A percentile compares a stretch with the other conserved stretches of the same genome.
Evolutionary conservation across 1,140 invertebrate genomes (phyloP).

Genomic region (Oryctes rhinoceros): DNA sequence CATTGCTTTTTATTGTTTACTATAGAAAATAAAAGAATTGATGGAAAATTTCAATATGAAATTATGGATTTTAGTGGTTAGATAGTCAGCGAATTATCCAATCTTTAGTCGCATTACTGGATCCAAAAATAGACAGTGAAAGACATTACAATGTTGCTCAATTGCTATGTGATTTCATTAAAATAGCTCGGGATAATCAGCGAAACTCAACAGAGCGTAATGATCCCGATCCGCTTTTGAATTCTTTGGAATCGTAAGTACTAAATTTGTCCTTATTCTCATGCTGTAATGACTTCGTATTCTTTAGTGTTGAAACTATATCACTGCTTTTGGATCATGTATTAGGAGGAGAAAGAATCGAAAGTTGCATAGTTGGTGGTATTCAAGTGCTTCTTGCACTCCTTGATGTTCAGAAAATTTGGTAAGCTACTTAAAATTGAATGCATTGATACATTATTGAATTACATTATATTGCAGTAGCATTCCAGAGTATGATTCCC

Average conservation of each 20-base stretch:
- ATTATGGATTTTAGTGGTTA: constrained; percentile 78
- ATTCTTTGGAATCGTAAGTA: constrained; percentile 75
- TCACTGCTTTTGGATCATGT: constrained; percentile 75
- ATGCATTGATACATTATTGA: not conserved
- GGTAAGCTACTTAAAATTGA: constrained; percentile 47
- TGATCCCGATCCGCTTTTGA: constrained; percentile 72
- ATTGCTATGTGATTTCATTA: constrained; percentile 83
- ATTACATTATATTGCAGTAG: constrained; percentile 43
- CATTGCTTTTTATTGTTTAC: constrained; percentile 9
- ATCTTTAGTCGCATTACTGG: constrained; percentile 81
- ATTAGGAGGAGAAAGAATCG: constrained; percentile 71
- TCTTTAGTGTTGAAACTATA: constrained; percentile 71
- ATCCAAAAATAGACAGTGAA: constrained; percentile 75
- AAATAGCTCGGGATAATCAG: constrained; percentile 73
- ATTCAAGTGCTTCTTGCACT: constrained; percentile 80
- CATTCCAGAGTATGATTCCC: constrained; percentile 52
- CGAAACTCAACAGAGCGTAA: constrained; percentile 67
- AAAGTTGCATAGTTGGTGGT: constrained; percentile 81
- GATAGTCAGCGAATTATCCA: constrained; percentile 87
- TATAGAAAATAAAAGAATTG: constrained; percentile 7
- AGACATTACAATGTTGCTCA: constrained; percentile 84
- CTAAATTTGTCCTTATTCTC: constrained; percentile 52
- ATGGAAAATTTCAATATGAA: not conserved
- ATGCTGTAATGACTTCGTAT: constrained; percentile 25
- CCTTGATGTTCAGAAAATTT: constrained; percentile 65